Evolutionary conservation across 2,888 invertebrate species (phyloP).

Genomic region (Tetanocera ferruginea): DNA sequence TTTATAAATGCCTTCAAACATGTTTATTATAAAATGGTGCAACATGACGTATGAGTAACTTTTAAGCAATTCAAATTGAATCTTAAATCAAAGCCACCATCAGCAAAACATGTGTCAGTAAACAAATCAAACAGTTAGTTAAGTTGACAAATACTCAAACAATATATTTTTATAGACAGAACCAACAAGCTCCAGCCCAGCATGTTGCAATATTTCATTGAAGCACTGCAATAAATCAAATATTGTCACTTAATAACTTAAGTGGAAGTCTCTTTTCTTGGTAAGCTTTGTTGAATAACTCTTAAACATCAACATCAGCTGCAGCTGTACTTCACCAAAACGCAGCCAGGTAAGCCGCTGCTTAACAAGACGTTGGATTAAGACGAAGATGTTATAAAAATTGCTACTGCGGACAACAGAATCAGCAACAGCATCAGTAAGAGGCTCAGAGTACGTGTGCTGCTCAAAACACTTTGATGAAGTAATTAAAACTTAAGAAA

Average conservation of each 20-base stretch:
- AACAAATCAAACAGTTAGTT: no score
- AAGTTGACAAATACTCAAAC: no score
- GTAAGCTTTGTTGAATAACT: not conserved
- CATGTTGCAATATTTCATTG: not conserved
- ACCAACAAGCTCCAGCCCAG: not conserved
- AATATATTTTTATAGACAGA: no score
- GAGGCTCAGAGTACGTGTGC: not conserved
- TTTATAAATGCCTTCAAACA: no score
- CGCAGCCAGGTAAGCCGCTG: not conserved
- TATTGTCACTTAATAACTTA: constrained; percentile 32
- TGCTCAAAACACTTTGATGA: constrained; percentile 47
- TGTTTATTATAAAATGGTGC: no score
- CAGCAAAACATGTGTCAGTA: no score
- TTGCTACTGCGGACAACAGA: not conserved
- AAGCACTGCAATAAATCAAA: constrained; percentile 7
- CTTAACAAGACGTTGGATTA: not conserved
- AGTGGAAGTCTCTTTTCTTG: not conserved
- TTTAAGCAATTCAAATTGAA: no score
- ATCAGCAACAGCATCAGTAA: not conserved
- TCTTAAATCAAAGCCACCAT: no score
- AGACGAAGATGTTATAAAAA: not conserved
- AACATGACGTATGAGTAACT: no score
- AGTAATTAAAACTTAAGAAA: constrained; percentile 61
- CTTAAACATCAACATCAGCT: not conserved
- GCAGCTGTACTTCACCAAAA: not conserved